Evolutionary conservation across 2,113 vertebrate species (phyloP).

Genomic region (Etheostoma cragini): DNA sequence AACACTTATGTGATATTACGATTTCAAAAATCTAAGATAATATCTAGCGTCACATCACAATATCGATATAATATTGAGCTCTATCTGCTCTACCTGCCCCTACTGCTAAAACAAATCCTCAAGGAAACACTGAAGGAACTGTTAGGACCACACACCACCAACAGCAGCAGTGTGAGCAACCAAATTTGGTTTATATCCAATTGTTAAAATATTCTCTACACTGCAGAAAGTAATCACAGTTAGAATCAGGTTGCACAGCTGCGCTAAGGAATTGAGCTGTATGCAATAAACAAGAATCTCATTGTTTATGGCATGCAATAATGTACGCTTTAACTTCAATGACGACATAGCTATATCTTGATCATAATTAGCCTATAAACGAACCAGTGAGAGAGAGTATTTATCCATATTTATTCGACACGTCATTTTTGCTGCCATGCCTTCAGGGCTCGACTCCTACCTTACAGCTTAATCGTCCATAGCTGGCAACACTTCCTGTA

Average conservation of each 20-base stretch:
- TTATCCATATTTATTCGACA: neutral
- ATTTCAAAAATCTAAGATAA: too few relatives aligned
- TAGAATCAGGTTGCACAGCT: neutral
- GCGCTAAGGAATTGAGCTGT: neutral
- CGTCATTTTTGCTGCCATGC: slow-evolving; percentile 14
- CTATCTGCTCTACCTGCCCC: too few relatives aligned
- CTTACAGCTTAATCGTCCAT: slow-evolving; percentile 59
- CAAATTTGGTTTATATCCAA: neutral
- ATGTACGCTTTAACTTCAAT: neutral
- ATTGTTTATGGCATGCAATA: slow-evolving; percentile 1
- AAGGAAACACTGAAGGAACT: too few relatives aligned
- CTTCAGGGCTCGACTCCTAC: slow-evolving; percentile 42
- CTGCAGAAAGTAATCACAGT: neutral
- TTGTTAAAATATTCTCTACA: neutral
- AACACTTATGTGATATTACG: too few relatives aligned
- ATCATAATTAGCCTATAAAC: slow-evolving; percentile 41
- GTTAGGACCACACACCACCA: neutral
- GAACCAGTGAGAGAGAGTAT: neutral
- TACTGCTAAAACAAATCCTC: too few relatives aligned
- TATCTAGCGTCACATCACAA: too few relatives aligned
- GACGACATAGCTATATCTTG: neutral
- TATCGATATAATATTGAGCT: too few relatives aligned
- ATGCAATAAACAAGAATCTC: neutral
- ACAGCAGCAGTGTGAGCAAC: neutral
- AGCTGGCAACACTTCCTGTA: slow-evolving; percentile 55